A percentile compares a stretch with the other conserved stretches of the same genome.
Conservation (phyloP, 2,797 vertebrate genomes). For the Parauchenoglanis punctatus region DNA sequence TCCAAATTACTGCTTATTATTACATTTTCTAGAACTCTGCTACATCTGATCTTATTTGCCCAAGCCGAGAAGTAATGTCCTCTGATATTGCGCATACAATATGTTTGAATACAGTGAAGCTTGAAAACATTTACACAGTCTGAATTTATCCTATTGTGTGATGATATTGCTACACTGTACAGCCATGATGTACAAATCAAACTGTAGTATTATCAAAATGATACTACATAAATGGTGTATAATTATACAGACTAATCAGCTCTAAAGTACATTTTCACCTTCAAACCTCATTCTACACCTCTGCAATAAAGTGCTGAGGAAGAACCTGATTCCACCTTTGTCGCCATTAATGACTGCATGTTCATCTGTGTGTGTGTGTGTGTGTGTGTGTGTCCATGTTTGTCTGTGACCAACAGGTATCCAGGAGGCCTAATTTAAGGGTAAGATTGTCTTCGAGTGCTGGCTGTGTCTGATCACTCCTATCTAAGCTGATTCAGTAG, state of each 20-base stretch:
- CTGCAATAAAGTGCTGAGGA: neutral
- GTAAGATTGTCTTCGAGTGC: constrained; percentile 76
- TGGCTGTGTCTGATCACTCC: neutral
- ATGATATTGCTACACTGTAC: neutral
- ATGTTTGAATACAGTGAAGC: neutral
- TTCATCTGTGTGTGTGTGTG: constrained; percentile 35
- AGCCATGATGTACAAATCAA: neutral
- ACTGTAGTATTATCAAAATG: no score
- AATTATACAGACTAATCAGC: neutral
- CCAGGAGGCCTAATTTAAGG: constrained; percentile 85
- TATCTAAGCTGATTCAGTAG: neutral
- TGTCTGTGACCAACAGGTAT: constrained; percentile 83
- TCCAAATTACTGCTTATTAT: neutral
- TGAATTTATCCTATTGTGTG: neutral
- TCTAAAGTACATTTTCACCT: neutral
- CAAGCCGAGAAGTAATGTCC: neutral
- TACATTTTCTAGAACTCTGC: neutral
- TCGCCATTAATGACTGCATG: neutral
- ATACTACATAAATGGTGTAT: no score
- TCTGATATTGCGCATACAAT: neutral
- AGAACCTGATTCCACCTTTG: neutral
- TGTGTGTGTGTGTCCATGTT: constrained; percentile 26
- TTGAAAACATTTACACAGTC: neutral
- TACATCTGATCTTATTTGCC: neutral
- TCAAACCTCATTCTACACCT: neutral